Percentiles rank a stretch among this genome's conserved stretches.
Evolutionary conservation across 2,113 vertebrate species (phyloP).

Genomic region (Labrus mixtus): DNA sequence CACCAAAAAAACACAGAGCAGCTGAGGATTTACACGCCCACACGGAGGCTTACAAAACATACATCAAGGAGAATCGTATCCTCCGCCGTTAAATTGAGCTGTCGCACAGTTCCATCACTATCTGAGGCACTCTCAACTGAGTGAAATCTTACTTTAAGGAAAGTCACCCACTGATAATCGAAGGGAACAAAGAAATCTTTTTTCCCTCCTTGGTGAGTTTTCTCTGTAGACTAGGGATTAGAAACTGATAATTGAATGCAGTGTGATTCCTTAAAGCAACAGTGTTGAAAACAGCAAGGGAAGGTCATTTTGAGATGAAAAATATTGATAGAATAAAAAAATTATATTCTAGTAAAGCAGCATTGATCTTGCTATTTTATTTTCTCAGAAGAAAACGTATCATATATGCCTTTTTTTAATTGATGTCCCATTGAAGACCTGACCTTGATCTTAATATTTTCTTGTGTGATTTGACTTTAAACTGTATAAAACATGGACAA

Average conservation of each 20-base stretch:
- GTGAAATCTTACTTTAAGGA: conserved; percentile 47
- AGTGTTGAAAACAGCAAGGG: too few relatives aligned
- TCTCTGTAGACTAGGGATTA: conserved; percentile 13
- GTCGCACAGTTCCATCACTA: conserved; percentile 51
- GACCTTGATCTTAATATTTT: too few relatives aligned
- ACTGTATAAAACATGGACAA: too few relatives aligned
- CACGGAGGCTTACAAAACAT: conserved; percentile 47
- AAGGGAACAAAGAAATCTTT: conserved; percentile 49
- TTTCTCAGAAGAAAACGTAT: too few relatives aligned
- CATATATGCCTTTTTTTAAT: too few relatives aligned
- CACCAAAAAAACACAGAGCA: conserved; percentile 19
- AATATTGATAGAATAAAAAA: too few relatives aligned
- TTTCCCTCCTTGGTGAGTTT: conserved; percentile 35
- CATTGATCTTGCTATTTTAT: too few relatives aligned
- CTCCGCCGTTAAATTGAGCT: conserved; percentile 56
- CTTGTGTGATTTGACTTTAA: too few relatives aligned
- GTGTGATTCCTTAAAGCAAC: too few relatives aligned
- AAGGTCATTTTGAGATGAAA: too few relatives aligned
- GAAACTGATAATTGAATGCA: conserved; percentile 32
- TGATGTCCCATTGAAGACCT: too few relatives aligned
- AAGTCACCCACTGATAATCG: conserved; percentile 65
- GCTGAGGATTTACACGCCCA: conserved; percentile 45
- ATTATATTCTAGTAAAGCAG: too few relatives aligned
- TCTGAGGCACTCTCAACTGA: conserved; percentile 34
- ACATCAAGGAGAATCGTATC: conserved; percentile 56